phyloP scores from a whole-genome alignment of 1,140 invertebrate species.

The Dryas iulia region DNA sequence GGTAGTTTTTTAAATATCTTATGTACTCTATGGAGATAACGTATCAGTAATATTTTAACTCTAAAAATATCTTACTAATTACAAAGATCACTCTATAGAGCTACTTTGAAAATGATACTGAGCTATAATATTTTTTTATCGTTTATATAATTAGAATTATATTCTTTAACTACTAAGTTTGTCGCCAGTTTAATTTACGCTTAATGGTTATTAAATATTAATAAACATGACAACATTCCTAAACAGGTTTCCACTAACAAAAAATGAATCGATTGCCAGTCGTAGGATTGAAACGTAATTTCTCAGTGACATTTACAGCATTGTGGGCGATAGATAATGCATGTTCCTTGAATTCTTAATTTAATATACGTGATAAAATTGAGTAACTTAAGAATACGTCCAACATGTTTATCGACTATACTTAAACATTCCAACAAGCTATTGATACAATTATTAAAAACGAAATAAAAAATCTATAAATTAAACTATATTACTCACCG shows the following conservation, averaged over 20 bases:
- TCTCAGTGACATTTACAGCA: neutral
- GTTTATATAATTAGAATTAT: neutral
- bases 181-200: neutral
- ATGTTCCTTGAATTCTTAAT: constrained; percentile 14
- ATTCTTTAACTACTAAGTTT: neutral
- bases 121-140: neutral
- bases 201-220: neutral
- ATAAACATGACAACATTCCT: constrained; percentile 3
- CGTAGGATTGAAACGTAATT: neutral
- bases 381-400: neutral
- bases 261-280: neutral
- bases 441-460: neutral
- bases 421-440: neutral
- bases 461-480: neutral
- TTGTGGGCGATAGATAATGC: constrained; percentile 19
- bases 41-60: too few species aligned
- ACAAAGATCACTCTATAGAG: too few species aligned
- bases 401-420: constrained; percentile 4
- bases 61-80: too few species aligned
- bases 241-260: neutral
- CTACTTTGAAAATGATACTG: neutral
- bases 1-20: neutral
- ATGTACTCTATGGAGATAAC: too few species aligned
- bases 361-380: constrained; percentile 21
- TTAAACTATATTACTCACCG: too few species aligned